Base-by-base conservation (phyloP, 2,888 invertebrate genomes). In the Oegoconia quadripuncta region DNA sequence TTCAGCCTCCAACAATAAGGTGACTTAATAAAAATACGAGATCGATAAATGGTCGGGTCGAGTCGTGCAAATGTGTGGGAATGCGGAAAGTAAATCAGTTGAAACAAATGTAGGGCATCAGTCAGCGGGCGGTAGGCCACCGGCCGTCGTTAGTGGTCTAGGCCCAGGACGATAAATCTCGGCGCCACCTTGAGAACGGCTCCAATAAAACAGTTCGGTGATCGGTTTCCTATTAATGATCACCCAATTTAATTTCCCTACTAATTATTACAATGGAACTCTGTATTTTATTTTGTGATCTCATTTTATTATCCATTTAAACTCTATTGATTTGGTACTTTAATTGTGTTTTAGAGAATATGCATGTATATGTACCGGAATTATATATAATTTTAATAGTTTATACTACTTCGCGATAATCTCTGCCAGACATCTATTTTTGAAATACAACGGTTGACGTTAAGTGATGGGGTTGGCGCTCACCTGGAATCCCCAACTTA, bases 21-120 rank as follows among this genome's bases (percentile, higher is more conserved):
- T 46, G 37, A 42, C 50, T 60, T 57, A 63, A 58, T 62, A 57
- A 52, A 58, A 55, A 53, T 39, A 52, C 49, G 56, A 52, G 50
- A 52, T 59, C 64, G 56, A 64, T 65, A 61, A 59, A 65, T 65
- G 59, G 53, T 56, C 50, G 54, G 60, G 61, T 52, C 50, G 50
- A 62, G 65, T 58, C 56, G 55, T 62, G 60, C 60, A 69, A 74
- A 73, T 69, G 70, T 72, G 67, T 66, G 71, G 60, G 59, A 65
- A 65, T 58, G 55, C 55, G 59, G 63, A 69, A 74, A 82, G 80
- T 83, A 84, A 84, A 86, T 84, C 81, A 81, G 82, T 76, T 69
- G 74, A 76, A 84, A 87, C 83, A 83, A 86, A 87, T 87, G 84
- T 74, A 63, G 55, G 59, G 53, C 82, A 83, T 86, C 82, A 78